Percentiles rank a stretch among this genome's conserved stretches.
Evolutionary conservation across 1,140 invertebrate species (phyloP).

Genomic region (Dendrolimus kikuchii): DNA sequence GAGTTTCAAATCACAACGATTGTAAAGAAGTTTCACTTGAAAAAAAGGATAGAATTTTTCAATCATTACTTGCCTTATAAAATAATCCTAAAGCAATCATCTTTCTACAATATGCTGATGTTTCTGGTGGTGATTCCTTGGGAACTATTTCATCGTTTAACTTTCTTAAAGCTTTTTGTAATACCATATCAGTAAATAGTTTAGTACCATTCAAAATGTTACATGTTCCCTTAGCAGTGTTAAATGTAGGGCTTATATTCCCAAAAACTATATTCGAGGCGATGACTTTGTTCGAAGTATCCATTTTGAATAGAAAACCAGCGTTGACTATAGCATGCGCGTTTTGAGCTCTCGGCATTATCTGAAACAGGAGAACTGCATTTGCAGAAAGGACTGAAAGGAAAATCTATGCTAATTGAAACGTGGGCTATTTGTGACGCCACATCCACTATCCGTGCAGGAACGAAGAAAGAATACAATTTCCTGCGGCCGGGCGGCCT

Average conservation of each 20-base stretch:
- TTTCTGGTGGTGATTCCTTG: conserved; percentile 75
- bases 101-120: conserved; percentile 77
- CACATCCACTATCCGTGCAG: too few species aligned
- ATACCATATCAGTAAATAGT: conserved; percentile 61
- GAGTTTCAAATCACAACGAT: too few species aligned
- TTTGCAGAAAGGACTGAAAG: not conserved
- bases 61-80: conserved; percentile 74
- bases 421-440: too few species aligned
- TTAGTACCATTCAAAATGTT: conserved; percentile 72
- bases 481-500: too few species aligned
- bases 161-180: conserved; percentile 73
- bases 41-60: not conserved
- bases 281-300: conserved; percentile 31
- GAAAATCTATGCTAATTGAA: too few species aligned
- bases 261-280: conserved; percentile 72
- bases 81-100: conserved; percentile 75
- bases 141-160: conserved; percentile 78
- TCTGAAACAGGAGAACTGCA: conserved; percentile 66
- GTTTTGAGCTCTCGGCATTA: conserved; percentile 87
- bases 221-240: conserved; percentile 80
- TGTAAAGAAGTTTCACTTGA: not conserved
- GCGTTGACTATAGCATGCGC: conserved; percentile 88
- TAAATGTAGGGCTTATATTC: conserved; percentile 70
- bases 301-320: conserved; percentile 81
- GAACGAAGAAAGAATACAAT: too few species aligned